Conservation (phyloP, 2,113 vertebrate genomes). For the Leptobrachium ailaonicum region DNA sequence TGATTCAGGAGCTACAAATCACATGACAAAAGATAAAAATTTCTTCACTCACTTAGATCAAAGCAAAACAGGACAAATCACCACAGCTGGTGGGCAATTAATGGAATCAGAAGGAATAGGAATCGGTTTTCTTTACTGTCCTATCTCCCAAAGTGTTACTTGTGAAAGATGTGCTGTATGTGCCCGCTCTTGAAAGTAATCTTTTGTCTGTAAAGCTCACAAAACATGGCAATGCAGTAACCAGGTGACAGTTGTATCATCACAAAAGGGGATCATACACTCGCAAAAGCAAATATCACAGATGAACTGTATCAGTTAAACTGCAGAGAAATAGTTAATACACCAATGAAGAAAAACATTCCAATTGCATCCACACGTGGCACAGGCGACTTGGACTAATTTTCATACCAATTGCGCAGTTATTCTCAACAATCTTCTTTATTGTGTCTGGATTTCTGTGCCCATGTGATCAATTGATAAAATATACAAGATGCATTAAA, state of each 20-base stretch:
- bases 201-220: conserved; percentile 8
- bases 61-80: neutral
- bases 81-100: neutral
- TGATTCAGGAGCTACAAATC: conserved; percentile 5
- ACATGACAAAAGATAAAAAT: neutral
- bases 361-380: too few species aligned
- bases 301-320: too few species aligned
- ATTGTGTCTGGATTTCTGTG: too few species aligned
- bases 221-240: neutral
- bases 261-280: too few species aligned
- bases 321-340: too few species aligned
- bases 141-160: neutral
- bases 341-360: too few species aligned
- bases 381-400: too few species aligned
- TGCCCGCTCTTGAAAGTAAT: conserved; percentile 4
- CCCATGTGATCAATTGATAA: too few species aligned
- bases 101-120: neutral
- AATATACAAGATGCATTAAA: too few species aligned
- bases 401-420: too few species aligned
- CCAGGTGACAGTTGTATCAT: conserved; percentile 1
- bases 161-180: neutral
- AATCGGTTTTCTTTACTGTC: conserved; percentile 1
- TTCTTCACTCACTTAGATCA: neutral
- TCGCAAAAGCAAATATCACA: too few species aligned
- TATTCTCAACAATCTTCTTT: too few species aligned